Base-by-base conservation (phyloP, 2,113 vertebrate species). In the Solenodon paradoxus region DNA sequence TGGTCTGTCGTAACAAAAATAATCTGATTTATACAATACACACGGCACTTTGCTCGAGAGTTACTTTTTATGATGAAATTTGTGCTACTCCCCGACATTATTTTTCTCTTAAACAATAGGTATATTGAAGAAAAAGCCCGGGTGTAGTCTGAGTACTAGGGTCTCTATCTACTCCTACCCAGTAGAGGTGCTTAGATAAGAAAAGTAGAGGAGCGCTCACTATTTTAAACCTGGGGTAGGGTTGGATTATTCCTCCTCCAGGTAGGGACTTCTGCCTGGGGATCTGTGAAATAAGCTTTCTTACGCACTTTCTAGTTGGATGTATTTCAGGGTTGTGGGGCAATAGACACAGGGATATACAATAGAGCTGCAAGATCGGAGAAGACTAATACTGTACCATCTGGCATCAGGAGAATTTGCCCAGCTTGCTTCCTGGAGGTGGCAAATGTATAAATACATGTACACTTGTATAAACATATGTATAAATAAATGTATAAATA, bases 371-470 rank as follows among this genome's bases (percentile, higher is more conserved):
- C 19, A 72, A 57, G 55, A 35, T 35, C 55, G 22, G 22, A 51
- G 49, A 86, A 78, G 35, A 72, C 68, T 64, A n/a, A n/a, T n/a
- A 72, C 72, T 4, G n/a, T 88, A 61, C 84, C 93, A 45, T 38
- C 80, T 78, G 90, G 71, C n/a, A n/a, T 13, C 9, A 3, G 53
- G 45, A 86, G 26, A 71, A 28, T 15, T 77, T 38, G 55, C 9
- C 85, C 69, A 61, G n/a, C 15, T 79, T 80, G 88, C 75, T 87
- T 96, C 93, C 81, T 75, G 94, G 71, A 88, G 35, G 86, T 15
- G 84, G 88, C 88, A 57, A 51, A 85, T 78, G 68, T 85, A 78
- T 85, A 92, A 94, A 61, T 93, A 88, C 85, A n/a, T n/a, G n/a
- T n/a, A n/a, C n/a, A n/a, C n/a, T n/a, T n/a, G n/a, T n/a, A n/a